Conservation (phyloP, 2,888 invertebrate genomes). For the Oxycera nigricornis region DNA sequence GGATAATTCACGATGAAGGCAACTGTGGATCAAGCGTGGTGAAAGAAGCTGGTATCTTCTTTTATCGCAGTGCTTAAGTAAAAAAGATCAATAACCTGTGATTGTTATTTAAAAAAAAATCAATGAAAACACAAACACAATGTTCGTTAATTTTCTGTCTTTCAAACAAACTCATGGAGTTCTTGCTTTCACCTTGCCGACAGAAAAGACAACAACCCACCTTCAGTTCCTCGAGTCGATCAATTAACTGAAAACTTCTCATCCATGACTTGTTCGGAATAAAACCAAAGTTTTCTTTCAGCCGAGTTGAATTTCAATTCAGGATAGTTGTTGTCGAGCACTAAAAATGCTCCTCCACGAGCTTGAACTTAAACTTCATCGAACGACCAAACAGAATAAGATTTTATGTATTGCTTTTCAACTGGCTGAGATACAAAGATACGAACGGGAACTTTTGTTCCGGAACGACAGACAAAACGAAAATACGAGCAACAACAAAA, state of each 20-base stretch:
- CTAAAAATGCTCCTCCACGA: background rate
- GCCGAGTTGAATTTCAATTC: slow-evolving; percentile 2
- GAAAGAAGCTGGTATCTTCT: too few relatives aligned
- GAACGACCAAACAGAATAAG: background rate
- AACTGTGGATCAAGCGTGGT: too few relatives aligned
- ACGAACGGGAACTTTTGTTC: background rate
- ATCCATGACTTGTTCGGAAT: background rate
- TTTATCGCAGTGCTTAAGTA: too few relatives aligned
- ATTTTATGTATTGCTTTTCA: slow-evolving; percentile 3
- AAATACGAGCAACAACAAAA: background rate
- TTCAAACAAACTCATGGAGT: too few relatives aligned
- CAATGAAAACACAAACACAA: too few relatives aligned
- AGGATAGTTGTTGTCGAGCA: background rate
- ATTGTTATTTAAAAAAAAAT: too few relatives aligned
- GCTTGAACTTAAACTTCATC: background rate
- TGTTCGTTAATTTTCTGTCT: too few relatives aligned
- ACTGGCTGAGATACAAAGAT: background rate
- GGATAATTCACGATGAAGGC: too few relatives aligned
- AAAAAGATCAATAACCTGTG: too few relatives aligned
- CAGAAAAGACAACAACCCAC: background rate
- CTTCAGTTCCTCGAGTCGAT: background rate
- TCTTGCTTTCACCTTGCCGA: background rate
- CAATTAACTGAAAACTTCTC: background rate
- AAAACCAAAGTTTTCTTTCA: background rate
- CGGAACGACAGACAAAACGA: background rate